Percentiles rank a stretch among this genome's conserved stretches.
These are phyloP conservation scores for Dipodomys spectabilis DNA, from an alignment of 2,113 vertebrate genomes.

Conservation along the genomic window DNA sequence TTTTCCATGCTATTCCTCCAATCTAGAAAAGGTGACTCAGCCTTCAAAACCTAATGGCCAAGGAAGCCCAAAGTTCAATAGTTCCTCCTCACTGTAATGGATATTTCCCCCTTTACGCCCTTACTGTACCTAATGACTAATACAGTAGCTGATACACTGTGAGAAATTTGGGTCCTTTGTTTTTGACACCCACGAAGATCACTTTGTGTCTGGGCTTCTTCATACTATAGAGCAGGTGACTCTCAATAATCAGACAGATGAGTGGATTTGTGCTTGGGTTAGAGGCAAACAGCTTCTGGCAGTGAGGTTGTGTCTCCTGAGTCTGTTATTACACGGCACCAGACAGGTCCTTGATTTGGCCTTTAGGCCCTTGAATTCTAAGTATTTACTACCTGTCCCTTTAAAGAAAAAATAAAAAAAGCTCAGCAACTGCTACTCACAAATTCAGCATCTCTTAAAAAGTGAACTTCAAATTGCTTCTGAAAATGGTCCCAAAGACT, in stretches of 20 bases:
- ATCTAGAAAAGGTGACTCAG: neutral
- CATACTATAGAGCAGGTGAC: neutral
- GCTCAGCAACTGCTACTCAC: neutral
- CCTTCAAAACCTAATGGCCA: neutral
- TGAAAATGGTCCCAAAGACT: slow-evolving; percentile 21
- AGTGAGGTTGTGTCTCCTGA: fast-evolving
- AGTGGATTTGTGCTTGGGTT: neutral
- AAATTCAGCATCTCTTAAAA: neutral
- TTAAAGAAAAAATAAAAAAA: neutral
- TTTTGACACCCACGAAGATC: neutral
- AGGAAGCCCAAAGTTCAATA: neutral
- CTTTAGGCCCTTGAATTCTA: neutral
- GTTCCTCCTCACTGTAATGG: neutral
- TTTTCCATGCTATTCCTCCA: neutral
- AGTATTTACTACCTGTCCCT: neutral
- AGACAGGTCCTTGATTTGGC: neutral
- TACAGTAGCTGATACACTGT: neutral
- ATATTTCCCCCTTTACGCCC: neutral
- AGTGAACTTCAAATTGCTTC: slow-evolving; percentile 21
- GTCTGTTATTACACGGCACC: neutral
- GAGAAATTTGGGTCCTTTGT: neutral
- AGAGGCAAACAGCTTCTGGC: fast-evolving
- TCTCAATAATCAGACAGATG: neutral
- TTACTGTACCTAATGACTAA: neutral
- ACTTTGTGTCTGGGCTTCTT: neutral